Evolutionary conservation across 1,140 invertebrate species (phyloP), one percentile per base, ranked within the genome.

Genomic region (Ceratina japonica): DNA sequence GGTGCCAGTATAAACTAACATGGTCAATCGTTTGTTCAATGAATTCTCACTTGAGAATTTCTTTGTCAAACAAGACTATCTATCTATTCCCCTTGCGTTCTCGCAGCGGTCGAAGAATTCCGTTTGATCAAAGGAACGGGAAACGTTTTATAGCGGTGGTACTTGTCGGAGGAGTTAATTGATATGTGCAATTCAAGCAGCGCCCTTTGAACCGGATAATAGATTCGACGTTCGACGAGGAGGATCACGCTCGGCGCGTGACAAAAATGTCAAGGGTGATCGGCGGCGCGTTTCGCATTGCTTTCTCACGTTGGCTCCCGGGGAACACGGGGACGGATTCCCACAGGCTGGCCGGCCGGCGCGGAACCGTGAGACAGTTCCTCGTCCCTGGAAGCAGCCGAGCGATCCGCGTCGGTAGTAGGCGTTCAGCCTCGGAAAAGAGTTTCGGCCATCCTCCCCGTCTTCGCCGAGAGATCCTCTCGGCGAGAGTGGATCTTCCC

Each of bases 311-410:
- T 58, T 37, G 51, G 24, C 75, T 83, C 75, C 64, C 56, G 72
- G 27, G 61, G 78, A 80, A 74, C 16, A 56, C 51, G 22, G 71
- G 71, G 1, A n/a, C 16, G 37, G 64, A 44, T 85, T 85, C 84
- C 79, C 84, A 83, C 81, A 83, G 81, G 79, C 65, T 58, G 16
- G 31, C 56, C 62, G 71, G 16, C 18, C 51, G 54, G 71, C 37
- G n/a, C n/a, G n/a, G n/a, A 82, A 89, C 82, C 89, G 87, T 87
- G 84, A 81, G 84, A 86, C 68, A 82, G 71, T 75, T 74, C 18
- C 24, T 31, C 54, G 78, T 85, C 73, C 69, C 82, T 76, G 69
- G 72, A 85, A 76, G 65, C 78, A 81, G 37, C 80, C 31, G 75
- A 75, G 27, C 76, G 80, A 86, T 82, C 84, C 83, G 78, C 63